Conservation (phyloP, 2,888 invertebrate species). For the Tineola bisselliella region DNA sequence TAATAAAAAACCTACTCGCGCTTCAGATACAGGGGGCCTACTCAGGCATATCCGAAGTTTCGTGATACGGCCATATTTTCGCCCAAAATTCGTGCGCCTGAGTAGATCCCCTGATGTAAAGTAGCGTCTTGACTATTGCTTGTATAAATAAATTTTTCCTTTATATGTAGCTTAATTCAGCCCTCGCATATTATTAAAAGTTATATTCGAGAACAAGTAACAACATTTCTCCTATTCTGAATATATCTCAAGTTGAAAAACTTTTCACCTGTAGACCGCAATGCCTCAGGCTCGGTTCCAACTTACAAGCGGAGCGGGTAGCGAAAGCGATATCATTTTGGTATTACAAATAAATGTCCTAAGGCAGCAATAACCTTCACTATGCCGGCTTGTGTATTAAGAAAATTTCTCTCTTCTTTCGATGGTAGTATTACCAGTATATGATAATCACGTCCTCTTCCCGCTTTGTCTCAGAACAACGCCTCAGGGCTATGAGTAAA, state of each 20-base stretch:
- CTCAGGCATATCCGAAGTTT: too few species aligned
- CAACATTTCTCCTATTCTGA: neutral
- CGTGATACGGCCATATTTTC: too few species aligned
- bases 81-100: too few species aligned
- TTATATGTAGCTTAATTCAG: too few species aligned
- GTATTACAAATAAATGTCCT: too few species aligned
- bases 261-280: conserved; percentile 2
- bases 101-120: too few species aligned
- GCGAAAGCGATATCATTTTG: neutral
- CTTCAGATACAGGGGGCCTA: too few species aligned
- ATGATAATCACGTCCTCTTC: neutral
- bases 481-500: neutral
- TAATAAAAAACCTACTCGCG: too few species aligned
- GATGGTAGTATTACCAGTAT: neutral
- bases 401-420: neutral
- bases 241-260: neutral
- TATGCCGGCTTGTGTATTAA: neutral
- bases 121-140: too few species aligned
- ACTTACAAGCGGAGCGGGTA: neutral
- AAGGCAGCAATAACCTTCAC: too few species aligned
- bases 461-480: neutral
- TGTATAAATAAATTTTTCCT: too few species aligned
- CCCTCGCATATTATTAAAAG: neutral
- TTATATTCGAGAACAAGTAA: neutral
- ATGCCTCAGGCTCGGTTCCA: neutral